A percentile compares a stretch with the other conserved stretches of the same genome.
These are phyloP conservation scores for Cyprinodon brontotheroides DNA, from an alignment of 2,113 vertebrate genomes.

Conservation along the genomic window DNA sequence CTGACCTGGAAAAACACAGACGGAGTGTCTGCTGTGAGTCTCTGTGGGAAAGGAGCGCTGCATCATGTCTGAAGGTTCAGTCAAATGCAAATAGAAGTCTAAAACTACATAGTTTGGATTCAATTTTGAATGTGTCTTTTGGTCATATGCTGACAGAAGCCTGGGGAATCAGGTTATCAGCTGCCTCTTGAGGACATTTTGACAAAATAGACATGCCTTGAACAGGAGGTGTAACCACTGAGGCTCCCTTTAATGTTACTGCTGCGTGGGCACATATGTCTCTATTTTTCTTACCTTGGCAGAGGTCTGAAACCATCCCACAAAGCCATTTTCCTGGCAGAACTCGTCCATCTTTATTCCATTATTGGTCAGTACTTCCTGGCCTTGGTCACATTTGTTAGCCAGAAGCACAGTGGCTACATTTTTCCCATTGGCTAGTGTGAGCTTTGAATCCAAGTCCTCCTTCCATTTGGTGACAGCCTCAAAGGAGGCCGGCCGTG, in stretches of 20 bases:
- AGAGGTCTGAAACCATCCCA: slow-evolving; percentile 83
- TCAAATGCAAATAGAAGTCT: slow-evolving; percentile 34
- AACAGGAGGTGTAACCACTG: slow-evolving; percentile 2
- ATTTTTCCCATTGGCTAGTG: slow-evolving; percentile 80
- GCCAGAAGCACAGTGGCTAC: slow-evolving; percentile 83
- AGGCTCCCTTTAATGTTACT: slow-evolving; percentile 3
- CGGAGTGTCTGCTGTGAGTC: slow-evolving; percentile 17
- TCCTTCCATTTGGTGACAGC: slow-evolving; percentile 85
- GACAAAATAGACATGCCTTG: slow-evolving; percentile 14
- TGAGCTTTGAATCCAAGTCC: slow-evolving; percentile 86
- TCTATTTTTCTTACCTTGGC: slow-evolving; percentile 78
- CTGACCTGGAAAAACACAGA: slow-evolving; percentile 32
- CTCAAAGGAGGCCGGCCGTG: slow-evolving; percentile 81
- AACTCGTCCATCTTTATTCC: slow-evolving; percentile 83
- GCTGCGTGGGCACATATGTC: slow-evolving; percentile 2
- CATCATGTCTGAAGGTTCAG: slow-evolving; percentile 14
- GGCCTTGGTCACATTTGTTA: slow-evolving; percentile 84
- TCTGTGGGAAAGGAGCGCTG: slow-evolving; percentile 15
- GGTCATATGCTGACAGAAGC: slow-evolving; percentile 20
- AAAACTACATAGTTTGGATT: slow-evolving; percentile 20
- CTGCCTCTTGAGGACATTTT: slow-evolving; percentile 30
- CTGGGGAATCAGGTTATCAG: slow-evolving; percentile 29
- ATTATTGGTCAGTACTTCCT: slow-evolving; percentile 75
- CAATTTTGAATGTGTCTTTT: slow-evolving; percentile 24
- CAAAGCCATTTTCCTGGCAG: slow-evolving; percentile 83